A percentile compares a stretch with the other conserved stretches of the same genome.
These are phyloP conservation scores for Cosmorhoe ocellata DNA, from an alignment of 2,888 invertebrate genomes.

Conservation along the genomic window DNA sequence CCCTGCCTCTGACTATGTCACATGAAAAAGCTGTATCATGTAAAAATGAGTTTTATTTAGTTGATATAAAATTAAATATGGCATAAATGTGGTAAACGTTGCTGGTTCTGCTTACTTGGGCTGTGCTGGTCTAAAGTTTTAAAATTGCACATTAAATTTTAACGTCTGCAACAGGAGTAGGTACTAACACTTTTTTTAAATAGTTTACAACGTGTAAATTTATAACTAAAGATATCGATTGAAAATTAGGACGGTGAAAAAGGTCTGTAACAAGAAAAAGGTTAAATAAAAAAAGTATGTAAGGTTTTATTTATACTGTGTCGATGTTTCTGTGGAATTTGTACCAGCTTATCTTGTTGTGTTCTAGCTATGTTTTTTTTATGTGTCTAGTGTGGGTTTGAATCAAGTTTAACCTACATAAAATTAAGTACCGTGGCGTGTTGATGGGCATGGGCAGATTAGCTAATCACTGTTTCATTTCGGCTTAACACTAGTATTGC, in stretches of 20 bases:
- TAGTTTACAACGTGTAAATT: no score
- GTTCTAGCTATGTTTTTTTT: conserved; percentile 8
- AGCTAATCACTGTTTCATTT: conserved; percentile 14
- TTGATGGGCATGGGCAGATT: conserved; percentile 18
- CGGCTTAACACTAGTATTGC: no score
- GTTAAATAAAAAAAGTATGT: no score
- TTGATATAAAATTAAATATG: background rate
- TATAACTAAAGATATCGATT: no score
- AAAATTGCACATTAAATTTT: no score
- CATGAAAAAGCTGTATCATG: background rate
- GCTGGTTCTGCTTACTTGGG: background rate
- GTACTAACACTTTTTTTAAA: no score
- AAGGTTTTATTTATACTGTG: background rate
- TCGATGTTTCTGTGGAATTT: conserved; percentile 7
- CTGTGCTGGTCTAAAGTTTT: no score
- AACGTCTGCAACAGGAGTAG: no score
- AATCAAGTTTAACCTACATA: conserved; percentile 16
- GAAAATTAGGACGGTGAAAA: no score
- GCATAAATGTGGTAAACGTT: background rate
- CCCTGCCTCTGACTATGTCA: background rate
- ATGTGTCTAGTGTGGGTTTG: conserved; percentile 15
- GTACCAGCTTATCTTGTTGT: conserved; percentile 13
- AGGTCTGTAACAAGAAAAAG: no score
- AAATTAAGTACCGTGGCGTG: conserved; percentile 16
- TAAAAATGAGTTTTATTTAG: background rate